Base-by-base conservation (phyloP, 2,797 vertebrate genomes). In the Pangasius macronema region DNA sequence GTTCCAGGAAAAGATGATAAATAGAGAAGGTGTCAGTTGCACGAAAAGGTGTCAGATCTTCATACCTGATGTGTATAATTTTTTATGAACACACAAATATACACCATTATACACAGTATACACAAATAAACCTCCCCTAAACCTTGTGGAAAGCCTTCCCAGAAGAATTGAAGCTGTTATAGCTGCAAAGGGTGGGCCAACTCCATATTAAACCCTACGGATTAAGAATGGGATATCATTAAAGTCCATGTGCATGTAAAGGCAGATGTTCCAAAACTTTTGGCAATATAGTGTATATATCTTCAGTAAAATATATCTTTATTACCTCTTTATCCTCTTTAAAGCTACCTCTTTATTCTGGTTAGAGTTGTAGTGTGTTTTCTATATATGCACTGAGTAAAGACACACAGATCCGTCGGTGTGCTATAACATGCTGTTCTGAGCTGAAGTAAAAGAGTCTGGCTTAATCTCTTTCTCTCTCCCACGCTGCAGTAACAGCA, bases 401-500 rank as follows among this genome's bases (percentile, higher is more conserved):
- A 61, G 24, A 16, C 27, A 57, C 33, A 63, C 13, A 46, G 55
- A 61, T 63, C 57, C 16, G 6, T n/a, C 20, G 24, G 57, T 63
- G 24, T 81, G 36, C 57, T 81, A 63, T 81, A 63, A 63, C 57
- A 63, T 42, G 79, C 57, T 81, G 79, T 81, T 63, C 24, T 61
- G 79, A 42, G 24, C 79, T 81, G 57, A 81, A 81, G 13, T 18
- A 81, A 81, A 13, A n/a, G 57, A 63, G 36, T 42, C 57, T 81
- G 24, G 33, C 22, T 81, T 81, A 46, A 81, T 81, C 79, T 81
- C 80, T 39, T 73, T 63, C 46, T 55, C 57, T 83, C 67, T 75
- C 55, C 68, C 70, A 83, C 55, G 10, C 57, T 36, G 81, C 81
- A 76, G 46, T 55, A 76, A 36, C 80, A 87, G 70, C 57, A 76